These are phyloP conservation scores for Tiphia femorata DNA, from an alignment of 2,888 invertebrate genomes.

Conservation along the genomic window DNA sequence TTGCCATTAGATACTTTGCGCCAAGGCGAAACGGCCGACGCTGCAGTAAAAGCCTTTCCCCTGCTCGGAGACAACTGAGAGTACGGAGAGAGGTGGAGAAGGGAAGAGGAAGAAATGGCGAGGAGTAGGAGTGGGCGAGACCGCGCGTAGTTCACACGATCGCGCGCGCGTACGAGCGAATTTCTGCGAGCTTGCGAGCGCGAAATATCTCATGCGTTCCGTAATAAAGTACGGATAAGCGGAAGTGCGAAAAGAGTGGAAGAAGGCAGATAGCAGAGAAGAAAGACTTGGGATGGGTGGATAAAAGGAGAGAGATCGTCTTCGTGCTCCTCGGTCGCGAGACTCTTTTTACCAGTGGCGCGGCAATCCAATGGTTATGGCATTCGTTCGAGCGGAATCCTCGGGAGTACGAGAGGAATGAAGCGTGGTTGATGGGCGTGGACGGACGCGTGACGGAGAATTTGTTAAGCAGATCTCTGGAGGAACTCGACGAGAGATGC, in stretches of 20 bases:
- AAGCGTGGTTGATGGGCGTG: too few species aligned
- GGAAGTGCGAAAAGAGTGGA: neutral
- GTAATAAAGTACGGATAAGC: constrained; percentile 26
- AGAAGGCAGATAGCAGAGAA: neutral
- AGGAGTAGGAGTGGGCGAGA: neutral
- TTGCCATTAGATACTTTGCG: constrained; percentile 37
- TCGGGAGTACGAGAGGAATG: too few species aligned
- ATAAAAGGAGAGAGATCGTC: neutral
- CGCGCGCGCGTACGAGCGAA: too few species aligned
- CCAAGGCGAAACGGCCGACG: constrained; percentile 21
- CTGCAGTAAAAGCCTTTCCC: constrained; percentile 19
- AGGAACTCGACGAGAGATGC: too few species aligned
- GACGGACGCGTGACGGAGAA: too few species aligned
- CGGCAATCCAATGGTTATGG: too few species aligned
- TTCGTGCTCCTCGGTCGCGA: neutral
- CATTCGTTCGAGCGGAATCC: too few species aligned
- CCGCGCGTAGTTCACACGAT: neutral
- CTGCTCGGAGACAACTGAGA: too few species aligned
- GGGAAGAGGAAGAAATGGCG: neutral
- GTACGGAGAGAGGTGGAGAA: neutral
- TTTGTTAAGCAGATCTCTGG: too few species aligned
- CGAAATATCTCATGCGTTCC: constrained; percentile 24
- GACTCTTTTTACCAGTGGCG: too few species aligned
- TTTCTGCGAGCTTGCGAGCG: neutral
- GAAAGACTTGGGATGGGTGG: neutral